Base-by-base conservation (phyloP, 2,888 invertebrate species). In the Acheta domesticus region DNA sequence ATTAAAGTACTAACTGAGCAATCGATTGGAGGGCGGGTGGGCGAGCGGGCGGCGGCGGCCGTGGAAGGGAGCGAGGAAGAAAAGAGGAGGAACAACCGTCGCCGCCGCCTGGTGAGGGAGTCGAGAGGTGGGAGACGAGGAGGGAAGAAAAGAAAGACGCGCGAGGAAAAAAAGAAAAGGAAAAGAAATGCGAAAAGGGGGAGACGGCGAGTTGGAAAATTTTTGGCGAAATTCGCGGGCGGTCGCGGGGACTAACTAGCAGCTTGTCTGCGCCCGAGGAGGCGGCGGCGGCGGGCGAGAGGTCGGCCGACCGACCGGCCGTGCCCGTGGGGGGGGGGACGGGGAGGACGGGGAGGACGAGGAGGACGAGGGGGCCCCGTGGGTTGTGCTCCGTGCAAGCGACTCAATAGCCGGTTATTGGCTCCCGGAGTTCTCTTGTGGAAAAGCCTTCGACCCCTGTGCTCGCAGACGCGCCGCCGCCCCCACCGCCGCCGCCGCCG, bases 1-100 rank as follows among this genome's bases (percentile, higher is more conserved):
- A 62, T 62, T 62, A 62, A 62, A 62, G 62, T 62, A 62, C 62
- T 62, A 62, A 62, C 62, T 62, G 62, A 62, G 62, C 62, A 62
- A 62, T 62, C 62, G 62, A 62, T 62, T 62, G 62, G 62, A 62
- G 14, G 14, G 62, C n/a, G 14, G 62, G 62, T 5, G 1, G 62
- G 62, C 62, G 14, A 14, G 62, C 62, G 16, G 62, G 62, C 14
- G 62, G 62, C 14, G n/a, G 62, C 62, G n/a, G 62, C 0, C 8
- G 16, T 12, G 62, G n/a, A 1, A n/a, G 16, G n/a, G 16, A 4
- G 11, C 4, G 62, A n/a, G 8, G n/a, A 14, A 62, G n/a, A 62
- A 14, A 62, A 5, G 62, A n/a, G 62, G n/a, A 62, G 62, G 14
- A n/a, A n/a, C 14, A 14, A 19, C 16, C 16, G n/a, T 12, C 36